These are phyloP conservation scores for Apostichopus leukothele DNA, from an alignment of 53 echinoderm and acorn worm species.

Conservation along the genomic window DNA sequence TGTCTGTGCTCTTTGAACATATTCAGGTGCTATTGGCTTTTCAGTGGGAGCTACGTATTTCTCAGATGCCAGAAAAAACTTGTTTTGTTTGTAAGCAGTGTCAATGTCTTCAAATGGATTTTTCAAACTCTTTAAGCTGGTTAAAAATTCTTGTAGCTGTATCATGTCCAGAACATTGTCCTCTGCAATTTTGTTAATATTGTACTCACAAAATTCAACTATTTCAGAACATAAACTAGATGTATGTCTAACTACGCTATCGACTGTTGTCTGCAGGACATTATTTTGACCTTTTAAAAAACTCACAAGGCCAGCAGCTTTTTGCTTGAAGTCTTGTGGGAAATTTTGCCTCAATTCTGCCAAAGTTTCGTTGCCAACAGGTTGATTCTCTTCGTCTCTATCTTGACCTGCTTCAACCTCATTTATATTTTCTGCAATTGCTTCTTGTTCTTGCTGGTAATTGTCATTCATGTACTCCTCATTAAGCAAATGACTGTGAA, in stretches of 20 bases:
- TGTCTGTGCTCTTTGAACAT: conserved; percentile 46
- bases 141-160: conserved; percentile 36
- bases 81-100: conserved; percentile 39
- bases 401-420: background rate
- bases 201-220: conserved; percentile 50
- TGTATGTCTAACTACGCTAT: conserved; percentile 8
- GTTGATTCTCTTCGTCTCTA: background rate
- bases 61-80: conserved; percentile 43
- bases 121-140: conserved; percentile 45
- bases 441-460: background rate
- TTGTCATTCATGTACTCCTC: conserved; percentile 1
- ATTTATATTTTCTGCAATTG: background rate
- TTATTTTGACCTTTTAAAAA: conserved; percentile 10
- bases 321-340: background rate
- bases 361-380: background rate
- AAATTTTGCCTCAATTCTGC: conserved; percentile 15
- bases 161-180: conserved; percentile 39
- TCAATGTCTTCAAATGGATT: conserved; percentile 52
- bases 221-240: conserved; percentile 33
- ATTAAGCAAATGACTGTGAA: conserved; percentile 4
- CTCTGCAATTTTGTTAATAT: conserved; percentile 35
- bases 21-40: conserved; percentile 42
- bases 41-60: conserved; percentile 50
- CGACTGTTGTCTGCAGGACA: conserved; percentile 11
- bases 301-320: conserved; percentile 31